Conservation (phyloP, 2,113 vertebrate genomes). For the Sprattus sprattus region DNA sequence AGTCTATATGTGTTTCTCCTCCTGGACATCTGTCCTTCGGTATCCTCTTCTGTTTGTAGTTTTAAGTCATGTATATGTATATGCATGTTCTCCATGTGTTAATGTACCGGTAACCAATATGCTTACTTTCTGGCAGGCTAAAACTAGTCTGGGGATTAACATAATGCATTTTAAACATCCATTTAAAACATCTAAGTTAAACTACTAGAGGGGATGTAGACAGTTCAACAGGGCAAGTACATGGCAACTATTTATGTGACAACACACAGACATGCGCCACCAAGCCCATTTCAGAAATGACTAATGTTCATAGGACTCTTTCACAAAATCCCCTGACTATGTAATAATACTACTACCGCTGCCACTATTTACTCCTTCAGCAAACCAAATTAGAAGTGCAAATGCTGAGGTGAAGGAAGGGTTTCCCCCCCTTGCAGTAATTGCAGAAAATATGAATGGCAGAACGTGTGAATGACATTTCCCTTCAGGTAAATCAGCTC, state of each 20-base stretch:
- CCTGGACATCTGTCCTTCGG: no score
- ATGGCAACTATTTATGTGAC: not conserved
- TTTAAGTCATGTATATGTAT: no score
- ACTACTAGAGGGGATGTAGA: not conserved
- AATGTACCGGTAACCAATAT: no score
- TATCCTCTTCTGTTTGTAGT: no score
- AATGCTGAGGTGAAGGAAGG: not conserved
- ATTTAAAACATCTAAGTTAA: not conserved
- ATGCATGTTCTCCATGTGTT: no score
- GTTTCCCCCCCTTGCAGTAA: not conserved
- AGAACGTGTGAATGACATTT: not conserved
- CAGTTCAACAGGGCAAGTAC: not conserved
- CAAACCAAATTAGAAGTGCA: not conserved
- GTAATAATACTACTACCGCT: not conserved
- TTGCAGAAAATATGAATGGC: not conserved
- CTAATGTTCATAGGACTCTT: not conserved
- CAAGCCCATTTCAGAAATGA: not conserved
- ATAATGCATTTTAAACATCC: no score
- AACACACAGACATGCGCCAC: not conserved
- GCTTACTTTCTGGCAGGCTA: no score
- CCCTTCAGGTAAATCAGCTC: not conserved
- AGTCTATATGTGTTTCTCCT: no score
- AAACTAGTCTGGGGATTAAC: no score
- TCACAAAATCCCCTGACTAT: not conserved
- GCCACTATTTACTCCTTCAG: not conserved